Evolutionary conservation across 2,888 invertebrate genomes (phyloP).

Genomic region (Trachelus iudaicus): DNA sequence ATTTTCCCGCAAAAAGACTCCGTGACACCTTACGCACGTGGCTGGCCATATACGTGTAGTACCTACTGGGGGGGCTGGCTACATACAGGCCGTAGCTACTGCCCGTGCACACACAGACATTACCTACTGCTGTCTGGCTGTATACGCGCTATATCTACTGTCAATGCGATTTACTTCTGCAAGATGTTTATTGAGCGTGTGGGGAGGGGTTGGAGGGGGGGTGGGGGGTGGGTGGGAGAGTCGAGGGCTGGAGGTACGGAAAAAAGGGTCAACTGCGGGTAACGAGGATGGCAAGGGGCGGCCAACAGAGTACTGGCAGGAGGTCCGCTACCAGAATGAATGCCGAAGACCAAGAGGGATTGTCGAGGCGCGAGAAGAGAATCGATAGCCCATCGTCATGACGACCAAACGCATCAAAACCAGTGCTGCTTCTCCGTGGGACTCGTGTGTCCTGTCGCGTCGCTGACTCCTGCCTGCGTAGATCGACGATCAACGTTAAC

Average conservation of each 20-base stretch:
- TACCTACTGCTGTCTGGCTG: no score
- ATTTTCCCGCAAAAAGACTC: no score
- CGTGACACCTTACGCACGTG: no score
- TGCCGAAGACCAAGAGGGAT: background rate
- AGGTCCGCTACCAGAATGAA: background rate
- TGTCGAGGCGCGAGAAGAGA: background rate
- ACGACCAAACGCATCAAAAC: background rate
- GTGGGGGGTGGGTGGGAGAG: no score
- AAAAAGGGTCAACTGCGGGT: background rate
- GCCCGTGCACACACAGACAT: no score
- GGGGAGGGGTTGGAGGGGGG: fast-evolving
- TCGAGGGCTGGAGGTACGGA: no score
- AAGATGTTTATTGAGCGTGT: background rate
- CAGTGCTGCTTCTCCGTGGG: background rate
- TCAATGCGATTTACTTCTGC: background rate
- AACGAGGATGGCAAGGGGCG: background rate
- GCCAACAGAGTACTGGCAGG: background rate
- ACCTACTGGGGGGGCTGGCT: no score
- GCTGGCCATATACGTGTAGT: no score
- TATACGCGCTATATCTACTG: background rate
- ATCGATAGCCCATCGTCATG: conserved; percentile 6
- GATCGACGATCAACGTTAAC: background rate
- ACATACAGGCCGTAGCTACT: no score
- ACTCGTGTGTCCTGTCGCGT: background rate
- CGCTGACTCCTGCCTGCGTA: background rate